Evolutionary conservation across 2,113 vertebrate genomes (phyloP), one percentile per base, ranked within the genome.

Genomic region (Melozone crissalis): DNA sequence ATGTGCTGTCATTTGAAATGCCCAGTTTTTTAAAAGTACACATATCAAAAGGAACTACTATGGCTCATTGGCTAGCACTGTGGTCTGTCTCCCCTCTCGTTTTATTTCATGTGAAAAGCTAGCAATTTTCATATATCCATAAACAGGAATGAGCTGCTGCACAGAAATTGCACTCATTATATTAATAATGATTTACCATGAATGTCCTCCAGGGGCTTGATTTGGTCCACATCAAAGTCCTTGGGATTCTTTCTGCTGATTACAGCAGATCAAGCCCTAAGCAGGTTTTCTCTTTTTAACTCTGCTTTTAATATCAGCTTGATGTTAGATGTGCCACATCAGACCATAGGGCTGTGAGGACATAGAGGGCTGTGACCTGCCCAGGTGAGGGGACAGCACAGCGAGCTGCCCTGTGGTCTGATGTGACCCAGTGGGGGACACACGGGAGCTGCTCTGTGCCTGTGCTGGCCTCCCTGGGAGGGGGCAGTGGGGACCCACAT

Each of bases 131-230:
- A 65, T 87, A 69, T 89, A 95, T 79, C 94, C 62, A 68, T 96
- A 95, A 95, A 95, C 90, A 94, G 83, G 88, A 84, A 73, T 66
- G 86, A 97, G 89, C 94, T 93, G 69, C 93, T 95, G 92, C 86
- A 92, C 93, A 92, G 94, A 95, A 93, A 94, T 93, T 95, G 88
- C 58, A 89, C 86, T 96, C 94, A 94, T 95, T 96, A 93, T 92
- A 96, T 96, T 97, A 96, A 96, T 96, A 97, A 97, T 97, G 93
- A 96, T 96, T 97, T 96, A 87, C 95, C 84, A 84, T 95, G 94
- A 96, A 86, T 4, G 7, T 94, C 68, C 95, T 97, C 95, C 88
- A 75, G 95, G 88, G 95, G 79, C 92, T 96, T 94, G 96, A 96
- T 96, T 96, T 96, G 92, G 90, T 97, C 95, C 96, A 95, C 96